A percentile compares a stretch with the other conserved stretches of the same genome.
Evolutionary conservation across 2,797 vertebrate species (phyloP).

Genomic region (Sorex maritimensis): DNA sequence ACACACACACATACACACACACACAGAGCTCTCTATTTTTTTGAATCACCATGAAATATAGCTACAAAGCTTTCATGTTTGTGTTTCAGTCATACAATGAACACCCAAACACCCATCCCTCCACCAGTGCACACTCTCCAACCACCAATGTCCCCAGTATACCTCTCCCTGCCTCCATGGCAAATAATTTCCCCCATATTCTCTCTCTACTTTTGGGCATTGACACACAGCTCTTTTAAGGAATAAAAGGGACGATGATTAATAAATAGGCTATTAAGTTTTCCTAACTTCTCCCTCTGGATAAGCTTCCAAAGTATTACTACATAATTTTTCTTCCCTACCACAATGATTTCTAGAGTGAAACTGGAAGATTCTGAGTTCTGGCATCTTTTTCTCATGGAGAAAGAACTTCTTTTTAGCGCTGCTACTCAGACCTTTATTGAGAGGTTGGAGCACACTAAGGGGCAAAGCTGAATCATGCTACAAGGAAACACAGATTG

Average conservation of each 20-base stretch:
- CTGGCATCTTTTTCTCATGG: neutral
- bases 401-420: neutral
- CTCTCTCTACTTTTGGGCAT: too few species aligned
- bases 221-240: neutral
- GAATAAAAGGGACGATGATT: neutral
- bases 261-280: neutral
- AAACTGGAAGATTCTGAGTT: neutral
- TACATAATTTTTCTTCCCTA: neutral
- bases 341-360: neutral
- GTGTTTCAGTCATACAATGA: too few species aligned
- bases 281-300: neutral
- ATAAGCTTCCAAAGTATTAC: conserved; percentile 4
- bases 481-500: neutral
- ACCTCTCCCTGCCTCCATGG: too few species aligned
- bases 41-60: too few species aligned
- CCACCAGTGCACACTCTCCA: too few species aligned
- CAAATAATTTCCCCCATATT: too few species aligned
- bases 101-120: too few species aligned
- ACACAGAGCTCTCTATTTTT: too few species aligned
- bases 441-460: neutral
- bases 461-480: neutral
- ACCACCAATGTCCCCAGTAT: too few species aligned
- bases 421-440: neutral
- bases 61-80: too few species aligned
- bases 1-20: too few species aligned